Percentiles rank a stretch among this genome's conserved stretches.
phyloP scores from a whole-genome alignment of 2,113 vertebrate species.

The Dicerorhinus sumatrensis region DNA sequence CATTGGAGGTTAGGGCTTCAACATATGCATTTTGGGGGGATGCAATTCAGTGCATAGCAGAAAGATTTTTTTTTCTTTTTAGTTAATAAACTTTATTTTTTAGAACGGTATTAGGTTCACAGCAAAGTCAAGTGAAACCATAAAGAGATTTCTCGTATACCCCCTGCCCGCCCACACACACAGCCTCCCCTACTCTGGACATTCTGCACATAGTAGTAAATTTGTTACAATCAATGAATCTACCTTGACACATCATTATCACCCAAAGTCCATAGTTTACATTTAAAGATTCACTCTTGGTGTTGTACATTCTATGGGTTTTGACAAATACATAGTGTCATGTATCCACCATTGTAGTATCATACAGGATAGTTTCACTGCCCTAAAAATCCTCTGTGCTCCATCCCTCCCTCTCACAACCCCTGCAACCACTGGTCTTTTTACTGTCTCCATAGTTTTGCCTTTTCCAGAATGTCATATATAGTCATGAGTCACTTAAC shows the following conservation, averaged over 20 bases:
- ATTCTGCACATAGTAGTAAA: fast-evolving
- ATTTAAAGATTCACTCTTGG: neutral
- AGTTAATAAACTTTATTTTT: neutral
- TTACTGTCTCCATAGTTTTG: neutral
- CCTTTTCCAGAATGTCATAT: neutral
- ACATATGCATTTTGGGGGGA: neutral
- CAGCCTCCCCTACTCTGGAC: neutral
- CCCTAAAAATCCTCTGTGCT: neutral
- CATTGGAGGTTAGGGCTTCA: neutral
- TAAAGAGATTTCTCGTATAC: neutral
- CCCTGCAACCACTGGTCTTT: neutral
- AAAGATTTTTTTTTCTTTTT: neutral
- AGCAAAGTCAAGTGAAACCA: neutral
- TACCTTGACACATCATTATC: neutral
- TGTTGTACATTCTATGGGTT: neutral
- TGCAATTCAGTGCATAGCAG: neutral
- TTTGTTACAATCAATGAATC: neutral
- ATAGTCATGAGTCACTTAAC: too few species aligned
- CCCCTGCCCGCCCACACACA: neutral
- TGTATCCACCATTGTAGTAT: neutral
- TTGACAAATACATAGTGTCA: neutral
- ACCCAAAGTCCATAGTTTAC: neutral
- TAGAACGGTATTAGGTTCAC: neutral
- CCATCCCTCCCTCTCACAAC: neutral
- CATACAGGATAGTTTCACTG: neutral